These are phyloP conservation scores for Callorhinus ursinus DNA, from an alignment of 2,113 vertebrate genomes.

Conservation along the genomic window DNA sequence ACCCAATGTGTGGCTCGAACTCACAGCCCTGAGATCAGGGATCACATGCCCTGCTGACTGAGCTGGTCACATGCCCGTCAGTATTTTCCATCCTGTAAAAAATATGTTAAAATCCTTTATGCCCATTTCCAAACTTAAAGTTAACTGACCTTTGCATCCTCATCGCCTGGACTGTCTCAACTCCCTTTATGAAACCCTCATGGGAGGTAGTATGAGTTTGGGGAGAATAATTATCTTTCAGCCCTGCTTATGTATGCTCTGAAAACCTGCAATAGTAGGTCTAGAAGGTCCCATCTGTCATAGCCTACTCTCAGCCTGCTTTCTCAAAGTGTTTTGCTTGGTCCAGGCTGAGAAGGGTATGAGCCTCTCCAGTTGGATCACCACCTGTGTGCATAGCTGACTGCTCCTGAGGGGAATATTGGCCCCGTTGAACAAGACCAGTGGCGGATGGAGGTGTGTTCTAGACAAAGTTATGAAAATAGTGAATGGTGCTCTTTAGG, in stretches of 20 bases:
- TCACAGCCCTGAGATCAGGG: background rate
- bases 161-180: background rate
- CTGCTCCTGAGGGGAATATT: background rate
- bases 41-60: background rate
- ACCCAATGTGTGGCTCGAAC: background rate
- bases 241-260: background rate
- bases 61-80: background rate
- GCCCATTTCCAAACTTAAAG: background rate
- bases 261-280: background rate
- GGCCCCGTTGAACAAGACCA: background rate
- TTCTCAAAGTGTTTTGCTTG: background rate
- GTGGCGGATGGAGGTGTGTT: background rate
- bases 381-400: background rate
- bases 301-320: background rate
- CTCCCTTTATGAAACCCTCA: background rate
- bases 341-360: background rate
- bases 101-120: background rate
- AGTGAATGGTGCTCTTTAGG: no score
- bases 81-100: background rate
- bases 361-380: background rate
- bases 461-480: background rate
- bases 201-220: background rate
- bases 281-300: background rate
- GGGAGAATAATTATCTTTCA: background rate
- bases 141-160: background rate